phyloP scores from a whole-genome alignment of 2,888 invertebrate species.

The Anoncus sp. region DNA sequence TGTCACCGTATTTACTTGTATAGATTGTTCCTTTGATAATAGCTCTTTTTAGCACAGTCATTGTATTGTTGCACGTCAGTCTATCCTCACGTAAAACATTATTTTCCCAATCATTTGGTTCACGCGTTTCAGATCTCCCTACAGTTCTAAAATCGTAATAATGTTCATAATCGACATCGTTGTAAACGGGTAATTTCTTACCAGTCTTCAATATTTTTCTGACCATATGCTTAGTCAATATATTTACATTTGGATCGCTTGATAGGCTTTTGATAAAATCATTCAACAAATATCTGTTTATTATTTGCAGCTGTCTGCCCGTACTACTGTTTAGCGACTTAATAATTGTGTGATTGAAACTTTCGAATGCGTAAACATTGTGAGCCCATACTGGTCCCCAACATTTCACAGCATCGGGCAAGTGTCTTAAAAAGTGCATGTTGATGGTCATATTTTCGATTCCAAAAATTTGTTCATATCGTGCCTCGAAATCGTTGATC shows the following conservation, averaged over 20 bases:
- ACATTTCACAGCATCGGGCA: conserved; percentile 26
- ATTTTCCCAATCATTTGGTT: conserved; percentile 16
- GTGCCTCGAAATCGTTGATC: conserved; percentile 7
- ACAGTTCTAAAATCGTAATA: conserved; percentile 26
- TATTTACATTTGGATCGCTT: conserved; percentile 15
- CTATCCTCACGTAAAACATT: conserved; percentile 1
- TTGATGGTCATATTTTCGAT: conserved; percentile 27
- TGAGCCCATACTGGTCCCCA: conserved; percentile 38
- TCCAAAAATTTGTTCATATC: conserved; percentile 26
- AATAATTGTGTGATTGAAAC: conserved; percentile 16
- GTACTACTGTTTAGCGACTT: conserved; percentile 42
- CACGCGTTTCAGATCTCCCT: conserved; percentile 16
- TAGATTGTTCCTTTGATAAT: conserved; percentile 22
- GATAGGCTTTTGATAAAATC: conserved; percentile 28
- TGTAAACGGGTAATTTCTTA: conserved; percentile 25
- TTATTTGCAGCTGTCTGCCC: conserved; percentile 38
- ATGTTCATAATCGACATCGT: conserved; percentile 31
- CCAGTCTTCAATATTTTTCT: conserved; percentile 23
- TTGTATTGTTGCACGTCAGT: conserved; percentile 8
- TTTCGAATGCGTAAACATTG: conserved; percentile 34
- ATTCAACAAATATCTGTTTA: conserved; percentile 38
- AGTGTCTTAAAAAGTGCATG: conserved; percentile 29
- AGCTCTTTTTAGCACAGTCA: conserved; percentile 15
- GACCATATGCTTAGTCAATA: conserved; percentile 9
- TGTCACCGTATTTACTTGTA: conserved; percentile 18